These are phyloP conservation scores for Spialia ferax DNA, from an alignment of 2,888 invertebrate species.

Conservation along the genomic window DNA sequence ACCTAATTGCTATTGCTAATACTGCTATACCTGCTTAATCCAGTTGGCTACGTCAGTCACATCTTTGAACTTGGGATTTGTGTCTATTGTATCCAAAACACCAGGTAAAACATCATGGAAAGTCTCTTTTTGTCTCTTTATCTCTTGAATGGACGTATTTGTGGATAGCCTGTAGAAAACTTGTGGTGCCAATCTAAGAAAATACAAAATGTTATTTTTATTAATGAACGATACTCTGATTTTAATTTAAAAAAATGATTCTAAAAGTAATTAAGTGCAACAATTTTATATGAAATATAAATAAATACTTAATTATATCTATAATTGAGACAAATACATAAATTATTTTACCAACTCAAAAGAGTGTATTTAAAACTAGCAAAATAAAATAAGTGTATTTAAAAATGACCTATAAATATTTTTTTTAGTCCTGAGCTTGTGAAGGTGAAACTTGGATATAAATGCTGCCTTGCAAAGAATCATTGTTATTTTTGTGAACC, in stretches of 20 bases:
- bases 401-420: background rate
- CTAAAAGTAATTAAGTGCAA: too few species aligned
- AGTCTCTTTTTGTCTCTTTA: slow-evolving; percentile 64
- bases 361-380: too few species aligned
- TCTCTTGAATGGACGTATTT: slow-evolving; percentile 62
- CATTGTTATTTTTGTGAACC: background rate
- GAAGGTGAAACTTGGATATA: slow-evolving; percentile 2
- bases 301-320: too few species aligned
- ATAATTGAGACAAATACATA: too few species aligned
- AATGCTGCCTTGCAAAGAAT: background rate
- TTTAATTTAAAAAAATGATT: too few species aligned
- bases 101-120: slow-evolving; percentile 69
- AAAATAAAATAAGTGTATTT: too few species aligned
- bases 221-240: too few species aligned
- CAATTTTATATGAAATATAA: too few species aligned
- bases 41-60: slow-evolving; percentile 67
- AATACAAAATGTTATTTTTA: background rate
- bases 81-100: slow-evolving; percentile 60
- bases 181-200: slow-evolving; percentile 37
- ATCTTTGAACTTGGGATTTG: slow-evolving; percentile 59
- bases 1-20: too few species aligned
- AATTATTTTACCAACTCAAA: too few species aligned
- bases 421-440: background rate
- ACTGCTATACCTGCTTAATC: slow-evolving; percentile 63
- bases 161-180: slow-evolving; percentile 47